Evolutionary conservation across 2,888 invertebrate genomes (phyloP), one percentile per base, ranked within the genome.

Genomic region (Nemotelus nigrinus): DNA sequence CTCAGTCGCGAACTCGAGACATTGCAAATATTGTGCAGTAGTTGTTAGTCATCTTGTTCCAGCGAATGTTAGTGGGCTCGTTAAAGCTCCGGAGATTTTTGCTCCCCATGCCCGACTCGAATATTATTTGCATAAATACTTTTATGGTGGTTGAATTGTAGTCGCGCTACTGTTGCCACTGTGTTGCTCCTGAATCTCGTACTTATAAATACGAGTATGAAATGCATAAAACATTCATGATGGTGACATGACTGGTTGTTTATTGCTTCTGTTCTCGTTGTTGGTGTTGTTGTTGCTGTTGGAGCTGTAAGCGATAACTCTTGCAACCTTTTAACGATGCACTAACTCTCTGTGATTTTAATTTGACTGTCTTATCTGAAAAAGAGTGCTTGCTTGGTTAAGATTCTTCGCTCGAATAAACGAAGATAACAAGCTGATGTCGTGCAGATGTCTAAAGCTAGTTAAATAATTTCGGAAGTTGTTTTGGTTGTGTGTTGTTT

Each of bases 121-220:
- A 74, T 74, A 60, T 74, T 74, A 74, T 74, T 74, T 74, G 74
- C 74, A 74, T 74, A 74, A 74, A 74, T 74, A 60, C 60, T 60
- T 60, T 60, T 74, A 74, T 60, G 43, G 60, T 58, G 25, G 72
- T 45, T 72, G 2, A 3, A 25, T 58, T 45, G n/a, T 68, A 43
- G 48, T 68, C 50, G 41, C 57, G 43, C n/a, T 48, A 41, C 53
- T 74, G 74, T 58, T 39, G 4, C 7, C 41, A 63, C 5, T 25
- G 8, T 70, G 70, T 70, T 70, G 67, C 67, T 63, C 53, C 39
- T 43, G 67, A 25, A n/a, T 57, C 25, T 7, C 57, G 10, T 25
- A n/a, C 3, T 25, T 25, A 25, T 25, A 25, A 25, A 25, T 25
- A 25, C 25, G 25, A 25, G 10, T 55, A 55, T 41, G 44, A 70